Percentiles rank a stretch among this genome's conserved stretches.
phyloP scores from a whole-genome alignment of 2,888 invertebrate genomes.

The Cataglyphis rosenhaueri region DNA sequence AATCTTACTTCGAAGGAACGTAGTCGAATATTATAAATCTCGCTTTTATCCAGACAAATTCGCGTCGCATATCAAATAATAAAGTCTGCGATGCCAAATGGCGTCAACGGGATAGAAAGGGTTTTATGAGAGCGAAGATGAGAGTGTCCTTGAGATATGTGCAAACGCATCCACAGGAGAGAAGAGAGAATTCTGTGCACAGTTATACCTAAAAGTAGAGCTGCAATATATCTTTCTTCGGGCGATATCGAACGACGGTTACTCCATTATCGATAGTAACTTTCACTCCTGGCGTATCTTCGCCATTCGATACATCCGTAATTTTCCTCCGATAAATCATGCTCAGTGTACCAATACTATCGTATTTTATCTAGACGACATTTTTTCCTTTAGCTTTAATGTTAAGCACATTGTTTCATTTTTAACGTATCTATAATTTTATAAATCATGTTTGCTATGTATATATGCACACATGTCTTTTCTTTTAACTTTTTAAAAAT shows the following conservation, averaged over 20 bases:
- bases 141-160: constrained; percentile 47
- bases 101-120: constrained; percentile 42
- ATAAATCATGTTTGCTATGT: background rate
- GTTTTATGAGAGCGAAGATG: constrained; percentile 39
- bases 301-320: constrained; percentile 51
- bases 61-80: constrained; percentile 36
- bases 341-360: background rate
- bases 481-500: background rate
- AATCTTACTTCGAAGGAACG: constrained; percentile 21
- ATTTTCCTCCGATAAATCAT: constrained; percentile 48
- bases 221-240: constrained; percentile 40
- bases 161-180: constrained; percentile 22
- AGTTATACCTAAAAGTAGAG: constrained; percentile 48
- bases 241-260: constrained; percentile 20
- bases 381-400: constrained; percentile 7
- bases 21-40: constrained; percentile 6
- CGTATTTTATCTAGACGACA: background rate
- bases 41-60: constrained; percentile 13
- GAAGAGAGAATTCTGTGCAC: constrained; percentile 37
- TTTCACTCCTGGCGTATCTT: constrained; percentile 36
- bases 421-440: constrained; percentile 10
- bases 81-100: constrained; percentile 34
- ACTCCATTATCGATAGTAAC: constrained; percentile 55
- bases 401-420: background rate
- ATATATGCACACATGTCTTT: no score